These are phyloP conservation scores for Neopipo cinnamomea DNA, from an alignment of 2,113 vertebrate species.

Conservation along the genomic window DNA sequence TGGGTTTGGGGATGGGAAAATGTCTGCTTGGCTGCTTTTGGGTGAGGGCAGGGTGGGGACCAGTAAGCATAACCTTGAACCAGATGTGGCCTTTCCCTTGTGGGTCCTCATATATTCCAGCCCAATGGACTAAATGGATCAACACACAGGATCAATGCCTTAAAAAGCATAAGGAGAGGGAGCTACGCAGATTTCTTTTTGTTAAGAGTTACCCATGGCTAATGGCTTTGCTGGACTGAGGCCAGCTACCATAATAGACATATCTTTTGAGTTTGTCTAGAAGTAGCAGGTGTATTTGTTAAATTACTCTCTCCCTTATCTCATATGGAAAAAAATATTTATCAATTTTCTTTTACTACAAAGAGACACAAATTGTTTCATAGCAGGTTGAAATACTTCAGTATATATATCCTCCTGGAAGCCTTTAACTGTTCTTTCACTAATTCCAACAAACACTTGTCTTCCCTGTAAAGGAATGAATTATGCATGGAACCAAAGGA, in stretches of 20 bases:
- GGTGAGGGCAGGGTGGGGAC: fast-evolving
- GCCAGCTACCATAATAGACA: neutral
- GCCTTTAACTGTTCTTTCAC: neutral
- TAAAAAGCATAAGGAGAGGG: neutral
- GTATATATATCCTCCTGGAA: neutral
- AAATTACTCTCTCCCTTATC: neutral
- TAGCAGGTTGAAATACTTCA: neutral
- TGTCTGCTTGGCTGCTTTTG: neutral
- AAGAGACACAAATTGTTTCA: neutral
- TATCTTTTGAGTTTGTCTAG: neutral
- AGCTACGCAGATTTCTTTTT: neutral
- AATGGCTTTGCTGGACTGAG: conserved; percentile 8
- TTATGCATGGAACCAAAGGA: neutral
- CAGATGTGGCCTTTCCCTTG: neutral
- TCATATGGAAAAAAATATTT: neutral
- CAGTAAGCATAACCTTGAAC: neutral
- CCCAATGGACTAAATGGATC: neutral
- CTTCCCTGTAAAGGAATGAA: neutral
- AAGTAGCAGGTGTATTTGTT: neutral
- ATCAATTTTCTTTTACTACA: neutral
- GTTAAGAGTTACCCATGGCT: neutral
- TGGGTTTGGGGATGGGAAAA: neutral
- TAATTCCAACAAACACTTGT: neutral
- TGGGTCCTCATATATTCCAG: neutral
- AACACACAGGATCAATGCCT: neutral